Conservation (phyloP, 2,113 vertebrate species). For the Australoheros scitulus region DNA sequence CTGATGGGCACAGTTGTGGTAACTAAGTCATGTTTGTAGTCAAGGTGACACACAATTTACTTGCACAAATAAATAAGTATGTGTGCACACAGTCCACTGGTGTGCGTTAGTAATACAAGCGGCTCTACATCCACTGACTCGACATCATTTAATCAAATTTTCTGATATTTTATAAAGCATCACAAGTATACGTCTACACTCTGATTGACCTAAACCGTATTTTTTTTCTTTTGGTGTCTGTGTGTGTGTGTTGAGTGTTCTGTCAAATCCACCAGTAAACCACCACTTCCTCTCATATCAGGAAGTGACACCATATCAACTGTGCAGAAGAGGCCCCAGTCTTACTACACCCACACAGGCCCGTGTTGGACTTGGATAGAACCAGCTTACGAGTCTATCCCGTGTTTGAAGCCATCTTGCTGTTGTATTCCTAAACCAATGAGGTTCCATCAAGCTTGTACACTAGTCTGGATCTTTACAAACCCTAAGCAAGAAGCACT, state of each 20-base stretch:
- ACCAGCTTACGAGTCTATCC: not conserved
- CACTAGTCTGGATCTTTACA: not conserved
- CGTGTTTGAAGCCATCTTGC: not conserved
- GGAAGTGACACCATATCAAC: conserved; percentile 59
- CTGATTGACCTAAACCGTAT: not conserved
- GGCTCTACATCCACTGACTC: not conserved
- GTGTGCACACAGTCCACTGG: not conserved
- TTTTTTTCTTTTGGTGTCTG: not conserved
- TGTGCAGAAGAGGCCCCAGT: not conserved
- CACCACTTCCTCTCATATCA: conserved; percentile 60
- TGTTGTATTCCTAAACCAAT: conserved; percentile 21
- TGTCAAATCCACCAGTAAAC: conserved; percentile 40
- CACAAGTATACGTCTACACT: not conserved
- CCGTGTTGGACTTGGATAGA: not conserved
- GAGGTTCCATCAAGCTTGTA: conserved; percentile 26
- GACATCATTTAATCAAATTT: not conserved
- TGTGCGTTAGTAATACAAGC: not conserved
- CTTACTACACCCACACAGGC: not conserved
- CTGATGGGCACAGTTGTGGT: not conserved
- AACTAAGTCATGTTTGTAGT: not conserved
- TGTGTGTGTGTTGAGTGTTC: not conserved
- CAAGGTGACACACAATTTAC: not conserved
- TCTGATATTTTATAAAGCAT: not conserved
- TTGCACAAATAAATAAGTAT: not conserved
- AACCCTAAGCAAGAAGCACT: conserved; percentile 11